Percentiles rank a stretch among this genome's conserved stretches.
phyloP scores from a whole-genome alignment of 1,140 invertebrate species.

The Apocrypta bakeri region DNA sequence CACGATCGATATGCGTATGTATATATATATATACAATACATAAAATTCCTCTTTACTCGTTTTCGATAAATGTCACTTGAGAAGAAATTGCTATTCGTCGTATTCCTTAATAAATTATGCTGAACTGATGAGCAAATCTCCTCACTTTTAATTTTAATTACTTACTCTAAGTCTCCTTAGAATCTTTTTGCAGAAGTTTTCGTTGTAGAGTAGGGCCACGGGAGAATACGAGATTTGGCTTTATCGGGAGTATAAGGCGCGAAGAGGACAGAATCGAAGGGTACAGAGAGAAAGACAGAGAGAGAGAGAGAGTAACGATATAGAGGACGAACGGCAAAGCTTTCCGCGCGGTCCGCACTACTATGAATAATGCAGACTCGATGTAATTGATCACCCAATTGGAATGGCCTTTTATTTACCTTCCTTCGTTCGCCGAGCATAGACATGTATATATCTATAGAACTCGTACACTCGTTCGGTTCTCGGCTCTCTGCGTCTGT shows the following conservation, averaged over 20 bases:
- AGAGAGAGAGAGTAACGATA: constrained; percentile 41
- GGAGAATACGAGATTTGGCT: constrained; percentile 55
- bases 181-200: neutral
- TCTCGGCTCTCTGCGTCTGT: constrained; percentile 10
- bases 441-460: neutral
- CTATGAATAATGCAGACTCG: constrained; percentile 73
- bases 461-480: constrained; percentile 62
- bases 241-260: constrained; percentile 56
- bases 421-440: constrained; percentile 64
- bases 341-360: constrained; percentile 70
- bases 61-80: neutral
- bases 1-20: neutral
- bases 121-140: no score
- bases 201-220: neutral
- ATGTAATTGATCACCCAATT: constrained; percentile 75
- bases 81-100: neutral
- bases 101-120: no score
- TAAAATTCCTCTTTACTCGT: neutral
- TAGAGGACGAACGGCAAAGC: constrained; percentile 59
- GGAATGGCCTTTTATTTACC: constrained; percentile 75
- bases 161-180: neutral
- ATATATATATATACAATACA: neutral
- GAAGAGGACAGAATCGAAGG: constrained; percentile 44
- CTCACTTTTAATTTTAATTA: neutral
- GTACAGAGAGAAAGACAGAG: constrained; percentile 41